Base-by-base conservation (phyloP, 30 jellyfish, hydroid and myxozoan genomes). In the Aurelia sp. region DNA sequence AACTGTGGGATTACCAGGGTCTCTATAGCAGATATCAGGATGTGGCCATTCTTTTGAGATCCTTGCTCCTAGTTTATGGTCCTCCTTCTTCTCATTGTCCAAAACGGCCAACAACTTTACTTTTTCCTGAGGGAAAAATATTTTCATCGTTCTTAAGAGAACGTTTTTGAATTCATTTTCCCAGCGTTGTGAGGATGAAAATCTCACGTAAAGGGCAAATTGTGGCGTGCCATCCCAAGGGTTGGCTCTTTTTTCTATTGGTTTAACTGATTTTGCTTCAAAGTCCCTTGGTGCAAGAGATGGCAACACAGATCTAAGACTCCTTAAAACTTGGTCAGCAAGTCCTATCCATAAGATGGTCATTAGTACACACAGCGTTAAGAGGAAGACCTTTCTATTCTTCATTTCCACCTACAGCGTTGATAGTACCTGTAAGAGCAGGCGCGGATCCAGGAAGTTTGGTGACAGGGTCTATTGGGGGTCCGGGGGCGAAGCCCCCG, bases 51-150 rank as follows among this genome's bases (percentile, higher is more conserved):
- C 79, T 6, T 24, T 58, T 21, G 66, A n/a, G 0, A 90, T 31
- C 38, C 30, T 16, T 2, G 72, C 75, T 5, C 95, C 97, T 38
- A 80, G 61, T 13, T 78, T 63, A 57, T 82, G 97, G 67, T 90
- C 97, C 8, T 52, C 66, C 51, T 63, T 40, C 72, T 71, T 75
- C 53, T 90, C 97, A 55, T 60, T 65, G 63, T 90, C 86, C 8
- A 90, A 80, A 53, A 81, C 97, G 0, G 71, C 81, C 16, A 82
- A 67, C 35, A 90, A 21, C 30, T 81, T 73, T 5, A 73, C 85
- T 76, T 80, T 61, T 62, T 81, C 90, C 4, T 73, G 24, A 8
- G 97, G 97, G 20, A 82, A 82, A 72, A 90, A 90, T 30, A 90
- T 59, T 48, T 51, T 64, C 85, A 74, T 63, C 18, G 96, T 74